Percentiles rank a stretch among this genome's conserved stretches.
Evolutionary conservation across 2,888 invertebrate genomes (phyloP).

Genomic region (Barypeithes pellucidus): DNA sequence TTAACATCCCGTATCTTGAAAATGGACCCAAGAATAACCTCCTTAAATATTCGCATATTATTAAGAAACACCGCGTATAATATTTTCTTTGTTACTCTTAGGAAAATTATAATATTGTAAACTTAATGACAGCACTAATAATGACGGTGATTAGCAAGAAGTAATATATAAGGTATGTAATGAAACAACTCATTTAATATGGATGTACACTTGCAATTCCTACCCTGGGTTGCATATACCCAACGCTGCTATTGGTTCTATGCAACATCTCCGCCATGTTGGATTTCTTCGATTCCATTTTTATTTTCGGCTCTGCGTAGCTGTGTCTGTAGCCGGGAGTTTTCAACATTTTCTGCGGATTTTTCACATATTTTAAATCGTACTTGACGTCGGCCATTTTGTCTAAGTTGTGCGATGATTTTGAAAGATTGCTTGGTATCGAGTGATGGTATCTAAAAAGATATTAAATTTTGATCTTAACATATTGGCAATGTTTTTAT

Average conservation of each 20-base stretch:
- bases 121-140: conserved; percentile 7
- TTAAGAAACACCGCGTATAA: too few relatives aligned
- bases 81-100: too few relatives aligned
- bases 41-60: too few relatives aligned
- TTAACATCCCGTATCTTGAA: too few relatives aligned
- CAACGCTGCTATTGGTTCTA: conserved; percentile 68
- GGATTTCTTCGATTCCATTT: conserved; percentile 65
- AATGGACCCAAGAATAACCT: too few relatives aligned
- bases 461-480: not conserved
- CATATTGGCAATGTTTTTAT: too few relatives aligned
- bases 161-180: not conserved
- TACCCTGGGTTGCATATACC: conserved; percentile 67
- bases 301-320: conserved; percentile 78
- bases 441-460: conserved; percentile 30
- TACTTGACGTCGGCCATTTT: conserved; percentile 61
- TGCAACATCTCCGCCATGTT: conserved; percentile 67
- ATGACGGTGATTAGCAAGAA: not conserved
- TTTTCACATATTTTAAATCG: conserved; percentile 64
- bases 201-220: conserved; percentile 70
- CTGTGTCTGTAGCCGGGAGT: conserved; percentile 74
- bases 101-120: too few relatives aligned
- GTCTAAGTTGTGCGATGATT: conserved; percentile 65
- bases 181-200: conserved; percentile 60
- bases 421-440: conserved; percentile 68
- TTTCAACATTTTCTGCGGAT: conserved; percentile 62